Conservation (phyloP, 2,797 vertebrate species). For the Gambusia yucatana region DNA sequence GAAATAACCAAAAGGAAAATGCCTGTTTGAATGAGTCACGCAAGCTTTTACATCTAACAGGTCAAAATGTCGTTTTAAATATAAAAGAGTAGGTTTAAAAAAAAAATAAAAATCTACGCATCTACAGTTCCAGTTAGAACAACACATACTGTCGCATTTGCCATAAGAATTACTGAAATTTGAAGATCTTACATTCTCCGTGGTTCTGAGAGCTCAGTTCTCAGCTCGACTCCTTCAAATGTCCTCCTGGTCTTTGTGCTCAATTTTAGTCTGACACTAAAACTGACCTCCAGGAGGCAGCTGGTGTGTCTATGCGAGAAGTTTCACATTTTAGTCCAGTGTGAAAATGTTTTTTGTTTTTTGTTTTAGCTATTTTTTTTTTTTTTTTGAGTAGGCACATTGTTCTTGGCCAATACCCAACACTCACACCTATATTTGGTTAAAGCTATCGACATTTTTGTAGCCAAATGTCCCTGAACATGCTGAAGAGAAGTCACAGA, state of each 20-base stretch:
- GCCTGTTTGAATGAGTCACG: background rate
- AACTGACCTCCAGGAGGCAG: background rate
- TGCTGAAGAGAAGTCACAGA: background rate
- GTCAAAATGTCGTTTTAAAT: background rate
- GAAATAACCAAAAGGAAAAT: constrained; percentile 10
- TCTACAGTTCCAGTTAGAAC: background rate
- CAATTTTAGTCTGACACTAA: background rate
- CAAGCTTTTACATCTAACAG: background rate
- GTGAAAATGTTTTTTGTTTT: background rate
- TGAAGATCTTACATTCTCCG: background rate
- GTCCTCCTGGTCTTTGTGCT: background rate
- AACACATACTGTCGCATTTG: background rate
- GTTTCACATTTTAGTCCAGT: background rate
- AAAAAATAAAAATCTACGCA: background rate
- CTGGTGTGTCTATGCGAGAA: background rate
- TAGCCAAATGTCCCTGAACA: background rate
- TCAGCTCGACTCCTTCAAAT: background rate
- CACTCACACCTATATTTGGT: background rate
- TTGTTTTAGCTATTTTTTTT: no score
- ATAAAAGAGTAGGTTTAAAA: background rate
- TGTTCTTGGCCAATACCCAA: background rate
- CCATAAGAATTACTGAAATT: background rate
- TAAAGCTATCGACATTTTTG: background rate
- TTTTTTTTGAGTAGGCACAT: background rate
- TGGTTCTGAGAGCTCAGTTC: background rate